phyloP scores from a whole-genome alignment of 2,888 invertebrate species.

The Busseola fusca region DNA sequence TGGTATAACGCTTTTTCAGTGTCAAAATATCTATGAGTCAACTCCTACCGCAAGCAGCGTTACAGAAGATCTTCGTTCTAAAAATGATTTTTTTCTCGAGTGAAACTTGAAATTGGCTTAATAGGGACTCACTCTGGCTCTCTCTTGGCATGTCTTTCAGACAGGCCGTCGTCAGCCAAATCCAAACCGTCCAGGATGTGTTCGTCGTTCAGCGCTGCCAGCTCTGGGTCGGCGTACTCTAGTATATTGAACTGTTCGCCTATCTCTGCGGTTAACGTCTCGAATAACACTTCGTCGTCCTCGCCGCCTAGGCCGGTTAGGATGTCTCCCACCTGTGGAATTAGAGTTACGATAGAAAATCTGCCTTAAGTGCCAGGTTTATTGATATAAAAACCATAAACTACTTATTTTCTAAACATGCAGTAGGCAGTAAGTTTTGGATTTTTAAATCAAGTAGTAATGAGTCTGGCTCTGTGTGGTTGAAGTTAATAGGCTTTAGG shows the following conservation, averaged over 20 bases:
- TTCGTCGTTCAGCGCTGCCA: slow-evolving; percentile 94
- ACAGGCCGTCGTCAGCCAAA: slow-evolving; percentile 93
- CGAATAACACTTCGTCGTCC: slow-evolving; percentile 95
- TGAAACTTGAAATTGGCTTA: background rate
- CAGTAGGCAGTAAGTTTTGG: background rate
- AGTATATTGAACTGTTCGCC: slow-evolving; percentile 98
- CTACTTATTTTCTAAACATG: background rate
- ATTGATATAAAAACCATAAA: background rate
- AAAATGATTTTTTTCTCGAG: background rate
- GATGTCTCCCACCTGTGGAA: slow-evolving; percentile 91
- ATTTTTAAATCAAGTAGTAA: background rate
- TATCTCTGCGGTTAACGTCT: slow-evolving; percentile 93
- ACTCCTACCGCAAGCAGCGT: background rate
- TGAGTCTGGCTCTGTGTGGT: background rate
- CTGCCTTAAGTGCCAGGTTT: background rate
- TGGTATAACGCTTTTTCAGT: background rate
- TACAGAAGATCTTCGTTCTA: background rate
- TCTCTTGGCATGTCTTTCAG: slow-evolving; percentile 90
- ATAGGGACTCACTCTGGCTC: slow-evolving; percentile 75
- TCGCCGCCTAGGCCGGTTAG: slow-evolving; percentile 95
- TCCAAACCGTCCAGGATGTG: slow-evolving; percentile 96
- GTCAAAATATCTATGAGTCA: background rate
- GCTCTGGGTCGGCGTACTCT: slow-evolving; percentile 98
- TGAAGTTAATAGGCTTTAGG: background rate
- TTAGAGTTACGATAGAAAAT: background rate